Percentiles rank a stretch among this genome's conserved stretches.
Conservation (phyloP, 2,797 vertebrate species). For the Enteromius mattozi region DNA sequence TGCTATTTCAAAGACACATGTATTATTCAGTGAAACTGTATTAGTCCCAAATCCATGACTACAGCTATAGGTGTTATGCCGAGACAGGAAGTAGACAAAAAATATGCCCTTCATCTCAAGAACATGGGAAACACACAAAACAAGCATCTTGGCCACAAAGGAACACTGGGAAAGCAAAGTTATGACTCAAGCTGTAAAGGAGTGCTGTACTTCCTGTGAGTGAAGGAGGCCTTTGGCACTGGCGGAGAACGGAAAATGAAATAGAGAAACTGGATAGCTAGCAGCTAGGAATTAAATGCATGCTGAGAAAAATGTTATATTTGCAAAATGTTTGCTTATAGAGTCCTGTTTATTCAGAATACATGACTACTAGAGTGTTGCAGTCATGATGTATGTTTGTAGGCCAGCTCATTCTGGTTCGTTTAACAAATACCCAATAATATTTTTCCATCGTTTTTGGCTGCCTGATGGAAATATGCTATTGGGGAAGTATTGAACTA, state of each 20-base stretch:
- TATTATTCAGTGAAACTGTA: constrained; percentile 56
- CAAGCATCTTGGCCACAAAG: constrained; percentile 1
- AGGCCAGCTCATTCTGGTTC: not conserved
- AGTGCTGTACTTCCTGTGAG: constrained; percentile 8
- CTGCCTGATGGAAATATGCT: not conserved
- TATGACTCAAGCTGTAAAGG: constrained; percentile 4
- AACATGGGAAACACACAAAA: constrained; percentile 24
- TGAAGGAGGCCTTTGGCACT: not conserved
- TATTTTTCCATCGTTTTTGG: not conserved
- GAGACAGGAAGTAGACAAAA: constrained; percentile 20
- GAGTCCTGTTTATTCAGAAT: not conserved
- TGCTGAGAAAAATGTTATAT: not conserved
- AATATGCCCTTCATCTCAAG: constrained; percentile 20
- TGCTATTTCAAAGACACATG: constrained; percentile 53
- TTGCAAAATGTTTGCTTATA: not conserved
- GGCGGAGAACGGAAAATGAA: constrained; percentile 2
- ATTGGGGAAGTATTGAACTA: not conserved
- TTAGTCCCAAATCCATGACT: constrained; percentile 33
- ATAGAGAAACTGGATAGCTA: constrained; percentile 1
- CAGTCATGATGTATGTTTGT: not conserved
- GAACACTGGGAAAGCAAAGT: constrained; percentile 9
- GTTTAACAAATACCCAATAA: not conserved
- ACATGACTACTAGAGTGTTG: not conserved
- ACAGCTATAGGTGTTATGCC: not conserved
- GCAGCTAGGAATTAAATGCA: constrained; percentile 13